Evolutionary conservation across 92 coral and sea anemone genomes (phyloP), one percentile per base, ranked within the genome.

Genomic region (Ricordea florida): DNA sequence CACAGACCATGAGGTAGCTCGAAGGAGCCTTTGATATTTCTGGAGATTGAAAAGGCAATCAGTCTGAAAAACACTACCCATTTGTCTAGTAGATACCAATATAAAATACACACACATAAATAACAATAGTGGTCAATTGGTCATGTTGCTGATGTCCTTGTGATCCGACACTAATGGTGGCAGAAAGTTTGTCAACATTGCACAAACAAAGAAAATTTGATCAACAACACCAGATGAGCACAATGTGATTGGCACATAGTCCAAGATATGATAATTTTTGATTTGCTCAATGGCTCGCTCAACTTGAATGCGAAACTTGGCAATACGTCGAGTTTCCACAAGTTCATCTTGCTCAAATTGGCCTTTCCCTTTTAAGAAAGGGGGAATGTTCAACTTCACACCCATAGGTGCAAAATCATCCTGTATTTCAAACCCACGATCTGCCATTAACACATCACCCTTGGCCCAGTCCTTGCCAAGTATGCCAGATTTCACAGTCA

Each of bases 151-250:
- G 49, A 26, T 33, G 8, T 61, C 81, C 67, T 74, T 60, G 13
- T 77, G 57, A 7, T 81, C 81, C 26, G 72, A 44, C 41, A 81
- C 74, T 38, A 81, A 23, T 72, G 75, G 87, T 62, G 80, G 81
- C 74, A 71, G 70, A 72, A 81, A 72, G 62, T 72, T 81, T 18
- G 80, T 61, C 10, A 71, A 32, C 86, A 72, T 62, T 10, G 86
- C 80, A 57, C 78, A 79, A 24, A 68, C 85, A 79, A 79, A 79
- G 42, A 79, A 79, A 27, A 79, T 66, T 58, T 79, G 78, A 57
- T 68, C 78, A 16, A 57, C 43, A 31, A 68, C 3, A 6, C 85
- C 78, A 18, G 85, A 56, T n/a, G 78, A 57, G 47, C 78, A 79
- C 78, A 79, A 21, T 5, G 85, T 79, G 34, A 67, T 59, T 16